These are phyloP conservation scores for Cheilosia urbana DNA, from an alignment of 2,888 invertebrate genomes.

Conservation along the genomic window DNA sequence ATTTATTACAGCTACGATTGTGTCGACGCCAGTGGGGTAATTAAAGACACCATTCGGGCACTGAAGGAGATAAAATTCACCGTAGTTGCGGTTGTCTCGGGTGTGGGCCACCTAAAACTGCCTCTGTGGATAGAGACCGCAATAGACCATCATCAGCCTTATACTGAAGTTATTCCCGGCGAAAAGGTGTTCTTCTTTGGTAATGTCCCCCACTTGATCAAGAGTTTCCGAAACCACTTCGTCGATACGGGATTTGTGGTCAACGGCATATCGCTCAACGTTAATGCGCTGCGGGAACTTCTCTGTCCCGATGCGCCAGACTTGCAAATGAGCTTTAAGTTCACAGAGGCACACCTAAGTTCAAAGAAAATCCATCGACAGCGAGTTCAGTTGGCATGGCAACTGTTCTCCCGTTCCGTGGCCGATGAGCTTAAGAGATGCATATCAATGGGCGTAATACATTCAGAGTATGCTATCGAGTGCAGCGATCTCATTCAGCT, in stretches of 20 bases:
- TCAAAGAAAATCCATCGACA: constrained; percentile 11
- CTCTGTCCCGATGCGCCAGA: constrained; percentile 6
- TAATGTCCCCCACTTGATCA: constrained; percentile 32
- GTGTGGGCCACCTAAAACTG: constrained; percentile 17
- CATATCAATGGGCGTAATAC: constrained; percentile 21
- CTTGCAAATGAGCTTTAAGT: constrained; percentile 4
- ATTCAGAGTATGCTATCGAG: constrained; percentile 27
- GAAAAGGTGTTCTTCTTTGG: constrained; percentile 47
- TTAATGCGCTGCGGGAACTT: constrained; percentile 24
- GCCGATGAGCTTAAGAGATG: constrained; percentile 18
- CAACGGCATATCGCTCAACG: background rate
- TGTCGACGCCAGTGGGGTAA: background rate
- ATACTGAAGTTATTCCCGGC: background rate
- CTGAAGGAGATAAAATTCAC: constrained; percentile 31
- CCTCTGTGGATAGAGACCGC: constrained; percentile 17
- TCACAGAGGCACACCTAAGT: constrained; percentile 30
- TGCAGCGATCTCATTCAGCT: constrained; percentile 48
- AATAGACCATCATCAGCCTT: constrained; percentile 8
- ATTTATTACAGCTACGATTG: constrained; percentile 37
- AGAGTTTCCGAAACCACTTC: constrained; percentile 31
- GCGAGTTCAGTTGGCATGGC: constrained; percentile 12
- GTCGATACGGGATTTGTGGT: constrained; percentile 13
- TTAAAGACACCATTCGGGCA: constrained; percentile 7
- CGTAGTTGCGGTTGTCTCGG: constrained; percentile 44
- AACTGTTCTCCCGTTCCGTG: constrained; percentile 14